Evolutionary conservation across 2,113 vertebrate genomes (phyloP).

Genomic region (Upupa epops): DNA sequence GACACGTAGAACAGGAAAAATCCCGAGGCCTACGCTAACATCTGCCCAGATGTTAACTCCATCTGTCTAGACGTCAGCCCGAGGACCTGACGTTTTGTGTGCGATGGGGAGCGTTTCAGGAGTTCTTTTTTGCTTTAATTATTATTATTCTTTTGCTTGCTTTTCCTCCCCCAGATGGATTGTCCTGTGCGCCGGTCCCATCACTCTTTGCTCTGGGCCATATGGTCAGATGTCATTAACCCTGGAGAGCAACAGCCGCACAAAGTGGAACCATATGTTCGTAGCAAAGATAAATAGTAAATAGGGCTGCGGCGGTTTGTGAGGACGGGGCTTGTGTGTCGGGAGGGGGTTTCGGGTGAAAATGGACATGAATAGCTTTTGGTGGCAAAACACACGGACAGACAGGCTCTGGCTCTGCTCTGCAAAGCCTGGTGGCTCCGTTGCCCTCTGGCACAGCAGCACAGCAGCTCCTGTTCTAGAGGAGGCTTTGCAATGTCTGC

Average conservation of each 20-base stretch:
- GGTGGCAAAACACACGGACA: background rate
- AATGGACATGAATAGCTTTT: background rate
- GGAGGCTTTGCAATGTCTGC: background rate
- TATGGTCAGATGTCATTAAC: slow-evolving; percentile 75
- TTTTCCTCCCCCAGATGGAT: background rate
- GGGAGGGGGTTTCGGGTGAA: background rate
- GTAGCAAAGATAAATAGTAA: slow-evolving; percentile 54
- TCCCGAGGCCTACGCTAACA: slow-evolving; percentile 42
- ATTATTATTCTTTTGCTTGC: background rate
- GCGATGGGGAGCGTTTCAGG: slow-evolving; percentile 27
- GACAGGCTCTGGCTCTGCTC: rapidly evolving
- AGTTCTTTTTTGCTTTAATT: background rate
- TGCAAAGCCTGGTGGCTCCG: background rate
- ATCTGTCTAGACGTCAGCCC: slow-evolving; percentile 47
- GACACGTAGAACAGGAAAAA: slow-evolving; percentile 36
- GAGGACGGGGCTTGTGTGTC: background rate
- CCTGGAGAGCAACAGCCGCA: slow-evolving; percentile 53
- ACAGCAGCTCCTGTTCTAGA: background rate
- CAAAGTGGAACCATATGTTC: slow-evolving; percentile 79
- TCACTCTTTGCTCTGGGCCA: slow-evolving; percentile 75
- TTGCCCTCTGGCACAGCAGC: background rate
- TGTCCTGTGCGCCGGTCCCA: slow-evolving; percentile 59
- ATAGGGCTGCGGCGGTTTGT: background rate
- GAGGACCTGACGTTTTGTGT: slow-evolving; percentile 14
- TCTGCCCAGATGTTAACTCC: slow-evolving; percentile 70